Percentiles rank a stretch among this genome's conserved stretches.
phyloP scores from a whole-genome alignment of 92 coral and sea anemone species.

The Scolanthus callimorphus region DNA sequence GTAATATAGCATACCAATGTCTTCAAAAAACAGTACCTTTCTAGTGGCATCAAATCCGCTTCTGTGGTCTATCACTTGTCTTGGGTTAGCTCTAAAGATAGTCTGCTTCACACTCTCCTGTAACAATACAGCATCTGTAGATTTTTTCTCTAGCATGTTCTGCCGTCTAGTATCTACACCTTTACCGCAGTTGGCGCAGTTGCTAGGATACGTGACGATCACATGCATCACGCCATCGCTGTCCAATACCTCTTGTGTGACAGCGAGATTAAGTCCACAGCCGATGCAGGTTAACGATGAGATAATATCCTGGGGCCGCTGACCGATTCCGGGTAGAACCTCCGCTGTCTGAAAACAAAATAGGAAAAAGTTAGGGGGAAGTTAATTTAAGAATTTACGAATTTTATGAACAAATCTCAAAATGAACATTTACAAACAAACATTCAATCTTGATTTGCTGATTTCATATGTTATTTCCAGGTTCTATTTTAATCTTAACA shows the following conservation, averaged over 20 bases:
- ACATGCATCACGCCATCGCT: background rate
- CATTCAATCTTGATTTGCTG: too few species aligned
- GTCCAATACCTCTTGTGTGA: conserved; percentile 47
- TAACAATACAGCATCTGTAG: conserved; percentile 1
- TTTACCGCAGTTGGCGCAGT: conserved; percentile 44
- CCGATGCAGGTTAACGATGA: conserved; percentile 46
- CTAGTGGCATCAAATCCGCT: too few species aligned
- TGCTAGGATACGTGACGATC: conserved; percentile 27
- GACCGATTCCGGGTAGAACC: conserved; percentile 59
- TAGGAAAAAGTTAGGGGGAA: too few species aligned
- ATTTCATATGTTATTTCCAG: too few species aligned
- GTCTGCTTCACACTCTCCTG: conserved; percentile 47
- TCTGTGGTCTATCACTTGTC: conserved; percentile 41
- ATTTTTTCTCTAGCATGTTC: background rate
- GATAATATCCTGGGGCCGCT: conserved; percentile 31
- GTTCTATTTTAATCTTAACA: too few species aligned
- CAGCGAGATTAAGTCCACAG: conserved; percentile 54
- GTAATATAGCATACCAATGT: too few species aligned
- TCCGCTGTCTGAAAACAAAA: conserved; percentile 49
- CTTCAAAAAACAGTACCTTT: too few species aligned
- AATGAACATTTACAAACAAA: too few species aligned
- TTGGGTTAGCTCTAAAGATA: conserved; percentile 18
- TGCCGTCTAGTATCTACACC: conserved; percentile 3
- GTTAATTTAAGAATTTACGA: too few species aligned
- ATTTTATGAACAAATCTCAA: too few species aligned